Evolutionary conservation across 2,888 invertebrate species (phyloP), one percentile per base, ranked within the genome.

Genomic region (Caenorhabditis becei): DNA sequence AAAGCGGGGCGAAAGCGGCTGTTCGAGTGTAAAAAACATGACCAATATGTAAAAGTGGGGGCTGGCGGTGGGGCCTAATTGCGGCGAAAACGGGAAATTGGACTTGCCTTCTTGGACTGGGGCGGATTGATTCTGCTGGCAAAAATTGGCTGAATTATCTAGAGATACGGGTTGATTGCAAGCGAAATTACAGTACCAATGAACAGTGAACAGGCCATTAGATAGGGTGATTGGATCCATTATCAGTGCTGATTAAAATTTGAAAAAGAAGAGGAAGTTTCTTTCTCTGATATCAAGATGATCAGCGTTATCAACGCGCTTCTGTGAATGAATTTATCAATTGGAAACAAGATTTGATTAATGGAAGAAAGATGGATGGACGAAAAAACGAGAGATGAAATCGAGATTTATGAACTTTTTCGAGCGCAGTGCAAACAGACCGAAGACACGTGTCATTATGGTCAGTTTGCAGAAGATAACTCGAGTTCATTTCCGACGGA

Each of bases 11-110:
- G 53, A n/a, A n/a, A 24, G 37, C 14, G 66, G 54, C 28, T 54
- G 66, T 66, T 66, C 69, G 69, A 70, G 69, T 70, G 69, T 70
- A 70, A 70, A 69, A 69, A 70, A 70, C 69, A 70, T 70, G 59
- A 37, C 69, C 69, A 70, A 70, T 70, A 70, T 70, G 69, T 44
- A 47, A 67, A 56, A 54, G 67, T 41, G 56, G 54, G 26, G 16
- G 28, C 37, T 28, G 28, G 26, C 18, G 49, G 53, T 8, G 20
- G 28, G 51, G 69, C 24, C 37, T 70, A 70, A 70, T 70, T 70
- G 69, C 69, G 59, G 59, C 16, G 37, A 51, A 61, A 70, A 70
- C 59, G 59, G 59, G 69, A 69, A 59, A 69, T 69, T 59, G 51
- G 66, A 56, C 66, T 66, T 54, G 54, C 26, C n/a, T 41, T 37